phyloP scores from a whole-genome alignment of 2,113 vertebrate genomes.

The Microtus ochrogaster region DNA sequence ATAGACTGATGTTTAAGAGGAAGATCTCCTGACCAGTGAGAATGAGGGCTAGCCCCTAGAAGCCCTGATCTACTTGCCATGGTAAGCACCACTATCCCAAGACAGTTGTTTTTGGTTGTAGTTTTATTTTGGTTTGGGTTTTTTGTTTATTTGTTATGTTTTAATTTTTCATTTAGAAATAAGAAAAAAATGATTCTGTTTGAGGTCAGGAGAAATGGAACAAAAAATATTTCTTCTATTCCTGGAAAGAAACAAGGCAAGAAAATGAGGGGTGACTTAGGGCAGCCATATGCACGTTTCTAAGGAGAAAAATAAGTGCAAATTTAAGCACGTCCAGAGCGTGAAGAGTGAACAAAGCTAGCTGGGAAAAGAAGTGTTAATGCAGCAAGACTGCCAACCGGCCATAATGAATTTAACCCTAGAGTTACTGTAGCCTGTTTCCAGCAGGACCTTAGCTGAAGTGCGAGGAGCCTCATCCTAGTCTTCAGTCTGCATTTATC shows the following conservation, averaged over 20 bases:
- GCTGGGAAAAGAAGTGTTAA: background rate
- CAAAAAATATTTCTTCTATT: conserved; percentile 3
- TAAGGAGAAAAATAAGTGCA: background rate
- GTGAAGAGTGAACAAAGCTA: background rate
- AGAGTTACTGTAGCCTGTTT: background rate
- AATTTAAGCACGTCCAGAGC: background rate
- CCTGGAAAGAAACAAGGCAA: conserved; percentile 25
- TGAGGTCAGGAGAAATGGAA: conserved; percentile 27
- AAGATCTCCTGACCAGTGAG: conserved; percentile 2
- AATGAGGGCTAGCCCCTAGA: background rate
- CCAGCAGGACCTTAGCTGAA: background rate
- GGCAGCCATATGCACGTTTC: background rate
- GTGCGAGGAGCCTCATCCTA: background rate
- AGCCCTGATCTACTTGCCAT: conserved; percentile 41
- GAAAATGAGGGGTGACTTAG: conserved; percentile 17
- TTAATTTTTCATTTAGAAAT: conserved; percentile 8
- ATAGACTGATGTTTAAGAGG: background rate
- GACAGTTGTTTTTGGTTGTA: background rate
- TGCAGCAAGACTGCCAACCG: background rate
- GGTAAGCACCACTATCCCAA: background rate
- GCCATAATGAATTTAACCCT: background rate
- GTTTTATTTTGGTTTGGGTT: background rate
- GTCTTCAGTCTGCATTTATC: background rate
- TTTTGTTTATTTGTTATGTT: background rate
- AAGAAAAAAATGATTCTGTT: conserved; percentile 13